Percentiles rank a stretch among this genome's conserved stretches.
Evolutionary conservation across 2,113 vertebrate genomes (phyloP).

Genomic region (Solea solea): DNA sequence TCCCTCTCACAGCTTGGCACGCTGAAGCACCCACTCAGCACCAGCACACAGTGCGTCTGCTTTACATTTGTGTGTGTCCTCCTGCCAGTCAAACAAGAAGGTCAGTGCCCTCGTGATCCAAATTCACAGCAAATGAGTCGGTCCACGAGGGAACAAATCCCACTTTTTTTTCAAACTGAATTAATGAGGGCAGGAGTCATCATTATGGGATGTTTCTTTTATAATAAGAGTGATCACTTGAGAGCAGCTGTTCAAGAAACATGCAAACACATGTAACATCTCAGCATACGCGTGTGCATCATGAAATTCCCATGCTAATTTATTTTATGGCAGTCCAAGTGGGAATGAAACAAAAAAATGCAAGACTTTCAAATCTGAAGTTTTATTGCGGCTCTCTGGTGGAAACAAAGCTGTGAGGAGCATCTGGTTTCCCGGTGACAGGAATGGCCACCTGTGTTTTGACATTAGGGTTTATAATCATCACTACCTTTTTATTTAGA

Average conservation of each 20-base stretch:
- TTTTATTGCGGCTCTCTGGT: not conserved
- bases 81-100: slow-evolving; percentile 40
- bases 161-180: slow-evolving; percentile 44
- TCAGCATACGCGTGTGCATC: not conserved
- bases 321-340: slow-evolving; percentile 7
- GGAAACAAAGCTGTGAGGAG: not conserved
- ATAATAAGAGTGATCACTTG: slow-evolving; percentile 46
- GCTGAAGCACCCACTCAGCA: slow-evolving; percentile 45
- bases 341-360: slow-evolving; percentile 28
- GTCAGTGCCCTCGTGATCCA: slow-evolving; percentile 24
- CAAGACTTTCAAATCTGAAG: slow-evolving; percentile 15
- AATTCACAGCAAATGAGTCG: slow-evolving; percentile 39
- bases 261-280: slow-evolving; percentile 9
- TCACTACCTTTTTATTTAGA: not conserved
- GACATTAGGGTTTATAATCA: not conserved
- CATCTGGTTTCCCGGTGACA: not conserved
- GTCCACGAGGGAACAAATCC: slow-evolving; percentile 52
- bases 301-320: slow-evolving; percentile 2
- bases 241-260: slow-evolving; percentile 44
- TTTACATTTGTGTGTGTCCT: slow-evolving; percentile 38
- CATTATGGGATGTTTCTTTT: slow-evolving; percentile 47
- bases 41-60: slow-evolving; percentile 43
- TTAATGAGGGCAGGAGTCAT: slow-evolving; percentile 62
- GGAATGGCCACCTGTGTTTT: slow-evolving; percentile 1
- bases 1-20: slow-evolving; percentile 51